A percentile compares a stretch with the other conserved stretches of the same genome.
phyloP scores from a whole-genome alignment of 2,888 invertebrate species.

The Spodoptera picta region DNA sequence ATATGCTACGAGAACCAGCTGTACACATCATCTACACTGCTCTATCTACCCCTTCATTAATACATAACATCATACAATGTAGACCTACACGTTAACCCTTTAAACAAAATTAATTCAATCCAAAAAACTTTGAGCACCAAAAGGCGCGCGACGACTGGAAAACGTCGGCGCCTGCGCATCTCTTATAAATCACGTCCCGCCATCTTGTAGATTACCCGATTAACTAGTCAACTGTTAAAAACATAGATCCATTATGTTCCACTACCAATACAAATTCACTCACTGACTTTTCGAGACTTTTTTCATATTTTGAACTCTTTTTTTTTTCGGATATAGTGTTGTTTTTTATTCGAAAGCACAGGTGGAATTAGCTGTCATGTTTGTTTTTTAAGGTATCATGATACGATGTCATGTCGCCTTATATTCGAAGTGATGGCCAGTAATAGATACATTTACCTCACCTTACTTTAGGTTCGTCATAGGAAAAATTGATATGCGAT shows the following conservation, averaged over 20 bases:
- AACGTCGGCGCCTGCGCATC: constrained; percentile 82
- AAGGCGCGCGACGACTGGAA: constrained; percentile 60
- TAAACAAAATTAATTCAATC: not conserved
- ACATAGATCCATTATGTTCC: constrained; percentile 70
- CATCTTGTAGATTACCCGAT: constrained; percentile 83
- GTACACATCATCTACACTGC: no score
- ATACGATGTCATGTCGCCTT: constrained; percentile 58
- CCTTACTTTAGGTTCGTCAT: constrained; percentile 35
- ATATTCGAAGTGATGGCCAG: constrained; percentile 69
- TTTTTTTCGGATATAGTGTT: constrained; percentile 11
- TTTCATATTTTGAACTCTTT: constrained; percentile 28
- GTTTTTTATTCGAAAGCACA: constrained; percentile 33
- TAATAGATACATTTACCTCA: constrained; percentile 66
- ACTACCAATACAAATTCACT: constrained; percentile 77
- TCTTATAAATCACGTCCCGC: constrained; percentile 78
- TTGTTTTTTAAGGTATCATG: constrained; percentile 62
- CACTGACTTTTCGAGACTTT: constrained; percentile 62
- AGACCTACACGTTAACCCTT: not conserved
- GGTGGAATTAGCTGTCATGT: constrained; percentile 58
- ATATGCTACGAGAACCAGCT: no score
- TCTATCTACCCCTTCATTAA: no score
- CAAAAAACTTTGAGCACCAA: constrained; percentile 70
- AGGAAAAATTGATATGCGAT: constrained; percentile 63
- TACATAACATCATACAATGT: no score
- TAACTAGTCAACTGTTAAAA: constrained; percentile 81